phyloP scores from a whole-genome alignment of 1,140 invertebrate species.

The Anagrus nilaparvatae region DNA sequence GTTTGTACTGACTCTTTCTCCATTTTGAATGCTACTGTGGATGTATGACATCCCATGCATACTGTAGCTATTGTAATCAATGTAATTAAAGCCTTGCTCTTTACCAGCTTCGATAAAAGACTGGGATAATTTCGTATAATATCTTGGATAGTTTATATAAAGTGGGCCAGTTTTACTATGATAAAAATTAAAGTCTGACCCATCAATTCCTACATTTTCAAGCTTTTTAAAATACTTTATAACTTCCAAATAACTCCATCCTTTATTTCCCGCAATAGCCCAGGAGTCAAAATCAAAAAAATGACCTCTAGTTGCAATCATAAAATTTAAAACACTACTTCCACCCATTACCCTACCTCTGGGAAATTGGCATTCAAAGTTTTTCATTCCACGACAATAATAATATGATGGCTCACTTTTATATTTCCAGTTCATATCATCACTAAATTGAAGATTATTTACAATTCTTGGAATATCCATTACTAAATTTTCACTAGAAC shows the following conservation, averaged over 20 bases:
- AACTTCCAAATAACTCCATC: slow-evolving; percentile 76
- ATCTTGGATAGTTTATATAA: slow-evolving; percentile 46
- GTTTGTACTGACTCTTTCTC: slow-evolving; percentile 62
- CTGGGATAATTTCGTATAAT: slow-evolving; percentile 49
- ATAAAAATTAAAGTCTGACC: too few species aligned
- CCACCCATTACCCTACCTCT: slow-evolving; percentile 74
- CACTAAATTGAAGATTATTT: slow-evolving; percentile 49
- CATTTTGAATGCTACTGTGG: slow-evolving; percentile 58
- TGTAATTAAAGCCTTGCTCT: slow-evolving; percentile 54
- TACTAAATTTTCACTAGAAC: slow-evolving; percentile 43
- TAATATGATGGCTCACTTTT: slow-evolving; percentile 47
- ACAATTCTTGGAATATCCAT: slow-evolving; percentile 60
- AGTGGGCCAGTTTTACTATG: slow-evolving; percentile 54
- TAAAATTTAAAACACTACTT: slow-evolving; percentile 77
- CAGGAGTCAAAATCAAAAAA: slow-evolving; percentile 69
- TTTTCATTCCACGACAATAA: slow-evolving; percentile 39
- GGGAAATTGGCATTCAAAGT: slow-evolving; percentile 55
- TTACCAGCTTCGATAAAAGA: slow-evolving; percentile 57
- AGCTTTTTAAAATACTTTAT: slow-evolving; percentile 74
- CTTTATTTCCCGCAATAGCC: slow-evolving; percentile 62
- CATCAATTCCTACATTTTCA: slow-evolving; percentile 53
- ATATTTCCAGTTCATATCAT: slow-evolving; percentile 58
- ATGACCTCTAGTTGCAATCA: slow-evolving; percentile 81
- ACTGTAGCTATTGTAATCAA: slow-evolving; percentile 62
- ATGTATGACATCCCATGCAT: slow-evolving; percentile 55